phyloP scores from a whole-genome alignment of 2,797 vertebrate species.

The Chiroxiphia lanceolata region DNA sequence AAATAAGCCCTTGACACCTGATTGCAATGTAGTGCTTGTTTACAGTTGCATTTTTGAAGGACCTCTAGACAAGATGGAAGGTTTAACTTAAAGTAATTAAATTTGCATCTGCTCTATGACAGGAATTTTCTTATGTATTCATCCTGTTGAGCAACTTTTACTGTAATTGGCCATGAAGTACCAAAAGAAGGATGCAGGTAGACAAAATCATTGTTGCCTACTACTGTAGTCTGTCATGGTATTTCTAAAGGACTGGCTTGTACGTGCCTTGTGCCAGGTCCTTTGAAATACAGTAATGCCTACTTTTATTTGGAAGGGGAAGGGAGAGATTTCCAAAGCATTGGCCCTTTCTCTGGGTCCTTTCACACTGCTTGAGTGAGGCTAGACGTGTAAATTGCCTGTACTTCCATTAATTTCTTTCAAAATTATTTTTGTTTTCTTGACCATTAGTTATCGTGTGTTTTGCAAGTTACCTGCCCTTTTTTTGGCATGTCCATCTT shows the following conservation, averaged over 20 bases:
- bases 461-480: neutral
- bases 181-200: slow-evolving; percentile 67
- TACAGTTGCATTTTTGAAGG: slow-evolving; percentile 87
- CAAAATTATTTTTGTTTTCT: neutral
- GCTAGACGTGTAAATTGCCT: neutral
- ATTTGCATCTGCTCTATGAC: slow-evolving; percentile 93
- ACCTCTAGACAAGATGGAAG: slow-evolving; percentile 87
- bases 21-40: slow-evolving; percentile 92
- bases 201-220: slow-evolving; percentile 62
- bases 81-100: slow-evolving; percentile 93
- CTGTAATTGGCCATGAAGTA: slow-evolving; percentile 70
- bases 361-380: neutral
- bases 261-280: neutral
- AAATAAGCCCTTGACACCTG: slow-evolving; percentile 92
- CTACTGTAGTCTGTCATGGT: slow-evolving; percentile 65
- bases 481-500: neutral
- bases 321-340: neutral
- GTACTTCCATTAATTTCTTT: neutral
- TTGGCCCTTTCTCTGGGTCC: neutral
- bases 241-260: slow-evolving; percentile 38
- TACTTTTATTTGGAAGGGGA: neutral
- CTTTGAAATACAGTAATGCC: neutral
- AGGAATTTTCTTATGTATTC: slow-evolving; percentile 74
- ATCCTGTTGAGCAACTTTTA: slow-evolving; percentile 72
- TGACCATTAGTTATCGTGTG: neutral